Percentiles rank a stretch among this genome's conserved stretches.
Conservation (phyloP, 2,113 vertebrate species). For the Choloepus hoffmanni region DNA sequence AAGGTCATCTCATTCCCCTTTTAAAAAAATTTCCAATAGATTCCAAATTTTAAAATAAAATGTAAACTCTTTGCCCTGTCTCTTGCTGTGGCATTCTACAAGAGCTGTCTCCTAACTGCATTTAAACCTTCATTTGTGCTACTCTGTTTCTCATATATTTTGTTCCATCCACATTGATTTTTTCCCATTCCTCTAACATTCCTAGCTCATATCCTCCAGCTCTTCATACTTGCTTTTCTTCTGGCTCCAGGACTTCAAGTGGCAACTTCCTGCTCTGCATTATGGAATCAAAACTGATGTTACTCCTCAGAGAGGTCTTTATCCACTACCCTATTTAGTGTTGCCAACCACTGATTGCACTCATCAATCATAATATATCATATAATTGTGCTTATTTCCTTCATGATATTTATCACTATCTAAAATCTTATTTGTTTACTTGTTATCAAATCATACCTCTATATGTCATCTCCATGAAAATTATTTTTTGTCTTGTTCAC, state of each 20-base stretch:
- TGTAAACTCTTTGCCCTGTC: not conserved
- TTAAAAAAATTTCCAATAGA: not conserved
- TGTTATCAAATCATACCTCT: not conserved
- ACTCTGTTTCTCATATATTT: not conserved
- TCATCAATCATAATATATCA: not conserved
- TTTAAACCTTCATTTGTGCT: not conserved
- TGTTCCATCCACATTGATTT: not conserved
- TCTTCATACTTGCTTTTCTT: not conserved
- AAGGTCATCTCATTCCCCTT: not conserved
- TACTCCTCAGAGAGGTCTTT: not conserved
- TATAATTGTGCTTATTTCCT: not conserved
- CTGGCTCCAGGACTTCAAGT: not conserved
- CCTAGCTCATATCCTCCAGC: not conserved
- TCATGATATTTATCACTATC: not conserved
- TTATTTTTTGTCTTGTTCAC: not conserved
- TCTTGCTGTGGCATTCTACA: not conserved
- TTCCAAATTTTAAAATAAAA: not conserved
- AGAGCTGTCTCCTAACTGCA: not conserved
- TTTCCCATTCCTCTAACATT: not conserved
- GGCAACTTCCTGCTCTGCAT: not conserved
- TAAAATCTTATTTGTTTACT: not conserved
- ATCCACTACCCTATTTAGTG: not conserved
- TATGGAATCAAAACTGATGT: not conserved
- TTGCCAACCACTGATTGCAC: not conserved
- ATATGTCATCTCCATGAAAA: not conserved